A percentile compares a stretch with the other conserved stretches of the same genome.
These are phyloP conservation scores for Anastatus disparis DNA, from an alignment of 1,140 invertebrate genomes.

Conservation along the genomic window DNA sequence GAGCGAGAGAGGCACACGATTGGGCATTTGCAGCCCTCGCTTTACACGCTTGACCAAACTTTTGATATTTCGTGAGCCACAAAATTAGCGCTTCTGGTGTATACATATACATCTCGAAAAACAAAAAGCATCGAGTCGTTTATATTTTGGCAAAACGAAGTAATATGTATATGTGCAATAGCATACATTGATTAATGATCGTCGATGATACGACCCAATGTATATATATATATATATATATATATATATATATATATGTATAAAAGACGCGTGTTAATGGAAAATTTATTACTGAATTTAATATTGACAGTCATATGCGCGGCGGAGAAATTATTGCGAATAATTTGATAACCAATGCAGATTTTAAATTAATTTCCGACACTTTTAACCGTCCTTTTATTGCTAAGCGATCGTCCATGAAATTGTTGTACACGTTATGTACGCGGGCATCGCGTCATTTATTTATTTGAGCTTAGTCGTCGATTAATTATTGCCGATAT, in stretches of 20 bases:
- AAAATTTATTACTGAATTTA: slow-evolving; percentile 26
- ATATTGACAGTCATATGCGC: slow-evolving; percentile 22
- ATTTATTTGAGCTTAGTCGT: slow-evolving; percentile 14
- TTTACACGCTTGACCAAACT: neutral
- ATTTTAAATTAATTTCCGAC: slow-evolving; percentile 26
- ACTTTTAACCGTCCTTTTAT: too few relatives aligned
- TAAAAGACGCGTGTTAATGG: too few relatives aligned
- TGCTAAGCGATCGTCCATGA: neutral
- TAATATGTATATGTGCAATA: too few relatives aligned
- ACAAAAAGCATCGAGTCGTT: too few relatives aligned
- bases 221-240: too few relatives aligned
- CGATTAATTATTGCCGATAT: neutral
- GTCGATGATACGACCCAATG: too few relatives aligned
- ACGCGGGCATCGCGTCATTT: neutral
- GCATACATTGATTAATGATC: slow-evolving; percentile 34
- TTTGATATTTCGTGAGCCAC: slow-evolving; percentile 13
- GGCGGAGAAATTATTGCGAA: slow-evolving; percentile 34
- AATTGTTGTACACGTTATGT: neutral
- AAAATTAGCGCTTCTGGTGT: neutral
- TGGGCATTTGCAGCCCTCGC: too few relatives aligned
- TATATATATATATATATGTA: too few relatives aligned
- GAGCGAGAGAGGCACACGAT: too few relatives aligned
- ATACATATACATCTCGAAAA: slow-evolving; percentile 15
- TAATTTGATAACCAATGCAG: slow-evolving; percentile 21
- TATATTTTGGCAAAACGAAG: too few relatives aligned